A percentile compares a stretch with the other conserved stretches of the same genome.
Conservation (phyloP, 2,797 vertebrate genomes). For the Trachurus trachurus region DNA sequence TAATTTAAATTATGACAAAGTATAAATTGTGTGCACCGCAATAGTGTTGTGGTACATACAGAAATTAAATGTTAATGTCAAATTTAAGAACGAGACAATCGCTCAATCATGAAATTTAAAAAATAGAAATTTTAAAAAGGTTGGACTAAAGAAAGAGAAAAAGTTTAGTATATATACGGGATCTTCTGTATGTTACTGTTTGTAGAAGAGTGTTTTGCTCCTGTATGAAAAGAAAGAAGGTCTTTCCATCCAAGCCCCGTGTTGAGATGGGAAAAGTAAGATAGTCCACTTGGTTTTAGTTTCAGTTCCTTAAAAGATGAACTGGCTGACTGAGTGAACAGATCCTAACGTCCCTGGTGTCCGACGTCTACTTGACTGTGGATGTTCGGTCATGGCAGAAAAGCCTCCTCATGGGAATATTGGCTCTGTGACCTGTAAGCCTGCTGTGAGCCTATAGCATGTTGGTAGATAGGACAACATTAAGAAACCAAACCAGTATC, state of each 20-base stretch:
- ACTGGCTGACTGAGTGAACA: not conserved
- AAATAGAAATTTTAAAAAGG: constrained; percentile 70
- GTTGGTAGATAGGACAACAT: constrained; percentile 48
- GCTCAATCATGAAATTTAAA: constrained; percentile 81
- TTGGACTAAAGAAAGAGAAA: constrained; percentile 71
- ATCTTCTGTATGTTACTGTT: constrained; percentile 79
- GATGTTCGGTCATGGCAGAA: constrained; percentile 52
- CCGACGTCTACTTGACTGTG: constrained; percentile 18
- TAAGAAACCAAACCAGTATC: constrained; percentile 55
- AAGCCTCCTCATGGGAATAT: constrained; percentile 34
- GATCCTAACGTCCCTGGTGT: not conserved
- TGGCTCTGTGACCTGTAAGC: constrained; percentile 24
- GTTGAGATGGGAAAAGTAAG: constrained; percentile 35
- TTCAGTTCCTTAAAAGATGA: constrained; percentile 21
- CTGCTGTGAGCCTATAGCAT: constrained; percentile 33
- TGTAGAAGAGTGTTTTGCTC: constrained; percentile 58
- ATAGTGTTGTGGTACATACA: constrained; percentile 78
- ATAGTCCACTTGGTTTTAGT: constrained; percentile 13
- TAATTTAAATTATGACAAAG: constrained; percentile 86
- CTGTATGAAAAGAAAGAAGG: constrained; percentile 39
- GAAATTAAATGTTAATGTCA: constrained; percentile 81
- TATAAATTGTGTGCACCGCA: constrained; percentile 83
- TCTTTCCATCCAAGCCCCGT: constrained; percentile 29
- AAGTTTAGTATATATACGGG: constrained; percentile 76
- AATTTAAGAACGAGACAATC: constrained; percentile 89